phyloP scores from a whole-genome alignment of 2,113 vertebrate genomes.

The Heterotilapia buettikoferi region DNA sequence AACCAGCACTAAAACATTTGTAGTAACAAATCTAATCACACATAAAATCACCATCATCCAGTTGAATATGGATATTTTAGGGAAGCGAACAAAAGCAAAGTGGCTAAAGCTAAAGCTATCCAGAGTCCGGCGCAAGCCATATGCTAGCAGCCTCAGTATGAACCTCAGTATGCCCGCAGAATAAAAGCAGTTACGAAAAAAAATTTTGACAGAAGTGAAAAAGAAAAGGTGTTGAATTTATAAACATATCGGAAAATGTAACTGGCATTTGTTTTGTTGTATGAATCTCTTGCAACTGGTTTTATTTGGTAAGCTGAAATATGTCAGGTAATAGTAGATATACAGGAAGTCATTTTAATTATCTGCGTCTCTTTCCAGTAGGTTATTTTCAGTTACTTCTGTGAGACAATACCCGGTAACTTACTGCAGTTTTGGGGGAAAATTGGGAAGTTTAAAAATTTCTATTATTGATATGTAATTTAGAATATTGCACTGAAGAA shows the following conservation, averaged over 20 bases:
- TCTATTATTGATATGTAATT: neutral
- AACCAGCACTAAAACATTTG: neutral
- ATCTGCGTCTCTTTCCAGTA: neutral
- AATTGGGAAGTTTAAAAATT: neutral
- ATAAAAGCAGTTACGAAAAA: neutral
- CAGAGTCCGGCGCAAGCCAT: neutral
- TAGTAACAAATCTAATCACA: neutral
- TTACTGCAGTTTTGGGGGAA: neutral
- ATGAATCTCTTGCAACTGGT: neutral
- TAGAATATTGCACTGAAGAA: neutral
- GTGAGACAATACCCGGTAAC: neutral
- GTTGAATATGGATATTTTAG: neutral
- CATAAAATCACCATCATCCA: neutral
- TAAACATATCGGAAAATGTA: neutral
- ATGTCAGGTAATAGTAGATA: neutral
- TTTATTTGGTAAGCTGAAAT: neutral
- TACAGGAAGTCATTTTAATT: neutral
- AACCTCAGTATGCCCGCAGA: accelerated
- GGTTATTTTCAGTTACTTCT: neutral
- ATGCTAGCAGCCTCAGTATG: neutral
- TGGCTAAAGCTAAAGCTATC: neutral
- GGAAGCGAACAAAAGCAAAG: neutral
- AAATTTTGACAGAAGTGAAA: neutral
- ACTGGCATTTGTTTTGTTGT: neutral
- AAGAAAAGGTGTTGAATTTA: neutral